Evolutionary conservation across 2,113 vertebrate genomes (phyloP).

Genomic region (Myodes glareolus): DNA sequence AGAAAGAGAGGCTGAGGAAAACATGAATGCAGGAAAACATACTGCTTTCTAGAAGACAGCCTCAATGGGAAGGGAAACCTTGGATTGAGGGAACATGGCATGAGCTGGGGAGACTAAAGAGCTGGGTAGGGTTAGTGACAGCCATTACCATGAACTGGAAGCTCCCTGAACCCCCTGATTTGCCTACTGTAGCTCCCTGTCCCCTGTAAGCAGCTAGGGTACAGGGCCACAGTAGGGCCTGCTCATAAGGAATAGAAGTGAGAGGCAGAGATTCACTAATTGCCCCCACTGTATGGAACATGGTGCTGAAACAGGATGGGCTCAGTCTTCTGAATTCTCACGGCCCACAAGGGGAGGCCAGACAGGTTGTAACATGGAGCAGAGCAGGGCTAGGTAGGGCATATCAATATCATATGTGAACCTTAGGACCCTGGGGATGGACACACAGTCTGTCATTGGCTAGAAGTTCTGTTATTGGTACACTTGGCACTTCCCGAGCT

Average conservation of each 20-base stretch:
- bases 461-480: neutral
- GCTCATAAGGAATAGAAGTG: neutral
- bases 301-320: neutral
- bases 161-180: neutral
- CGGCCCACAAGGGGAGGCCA: neutral
- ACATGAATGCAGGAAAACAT: neutral
- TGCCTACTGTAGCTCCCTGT: accelerated
- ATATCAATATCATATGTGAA: neutral
- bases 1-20: neutral
- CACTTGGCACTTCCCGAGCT: neutral
- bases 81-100: neutral
- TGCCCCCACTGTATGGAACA: neutral
- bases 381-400: neutral
- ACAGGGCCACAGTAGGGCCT: no score
- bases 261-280: neutral
- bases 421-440: neutral
- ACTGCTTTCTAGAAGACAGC: neutral
- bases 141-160: neutral
- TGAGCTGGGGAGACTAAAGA: neutral
- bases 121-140: neutral
- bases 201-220: neutral
- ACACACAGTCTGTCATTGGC: neutral
- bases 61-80: neutral
- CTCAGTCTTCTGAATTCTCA: neutral
- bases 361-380: neutral